Percentiles rank a stretch among this genome's conserved stretches.
phyloP scores from a whole-genome alignment of 1,140 invertebrate genomes.

The Oncopodura yosiiana region DNA sequence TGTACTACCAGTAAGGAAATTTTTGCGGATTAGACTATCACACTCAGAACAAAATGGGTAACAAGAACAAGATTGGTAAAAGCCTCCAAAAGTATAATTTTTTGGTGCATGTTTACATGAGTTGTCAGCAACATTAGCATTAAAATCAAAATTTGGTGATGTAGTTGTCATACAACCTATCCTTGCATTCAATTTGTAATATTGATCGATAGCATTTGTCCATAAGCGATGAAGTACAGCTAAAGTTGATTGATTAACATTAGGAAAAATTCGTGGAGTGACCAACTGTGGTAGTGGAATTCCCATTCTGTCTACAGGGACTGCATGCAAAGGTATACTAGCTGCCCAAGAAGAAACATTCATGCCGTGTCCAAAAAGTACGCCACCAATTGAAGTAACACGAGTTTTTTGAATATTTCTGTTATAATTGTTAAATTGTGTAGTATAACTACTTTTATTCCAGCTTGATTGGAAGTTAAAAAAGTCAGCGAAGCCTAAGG shows the following conservation, averaged over 20 bases:
- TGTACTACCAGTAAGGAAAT: not conserved
- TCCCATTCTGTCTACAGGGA: slow-evolving; percentile 2
- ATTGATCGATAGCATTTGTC: not conserved
- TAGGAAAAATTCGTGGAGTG: slow-evolving; percentile 3
- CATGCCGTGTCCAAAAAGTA: not conserved
- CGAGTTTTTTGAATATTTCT: not conserved
- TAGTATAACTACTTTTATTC: not conserved
- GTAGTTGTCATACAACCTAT: slow-evolving; percentile 6
- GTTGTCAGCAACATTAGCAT: slow-evolving; percentile 14
- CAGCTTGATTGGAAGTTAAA: not conserved
- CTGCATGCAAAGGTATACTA: not conserved
- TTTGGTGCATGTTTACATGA: slow-evolving; percentile 1
- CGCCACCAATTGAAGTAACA: not conserved
- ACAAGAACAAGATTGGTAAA: slow-evolving; percentile 6
- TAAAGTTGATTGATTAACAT: not conserved
- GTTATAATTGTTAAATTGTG: not conserved
- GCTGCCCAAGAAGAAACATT: not conserved
- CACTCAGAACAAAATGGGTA: not conserved
- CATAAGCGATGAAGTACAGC: not conserved
- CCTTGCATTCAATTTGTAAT: slow-evolving; percentile 5
- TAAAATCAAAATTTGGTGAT: slow-evolving; percentile 25
- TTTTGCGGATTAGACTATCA: not conserved
- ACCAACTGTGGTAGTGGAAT: slow-evolving; percentile 1
- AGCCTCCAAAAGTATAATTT: slow-evolving; percentile 16
- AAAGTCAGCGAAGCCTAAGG: not conserved